A percentile compares a stretch with the other conserved stretches of the same genome.
Evolutionary conservation across 2,113 vertebrate genomes (phyloP).

Genomic region (Eptesicus fuscus): DNA sequence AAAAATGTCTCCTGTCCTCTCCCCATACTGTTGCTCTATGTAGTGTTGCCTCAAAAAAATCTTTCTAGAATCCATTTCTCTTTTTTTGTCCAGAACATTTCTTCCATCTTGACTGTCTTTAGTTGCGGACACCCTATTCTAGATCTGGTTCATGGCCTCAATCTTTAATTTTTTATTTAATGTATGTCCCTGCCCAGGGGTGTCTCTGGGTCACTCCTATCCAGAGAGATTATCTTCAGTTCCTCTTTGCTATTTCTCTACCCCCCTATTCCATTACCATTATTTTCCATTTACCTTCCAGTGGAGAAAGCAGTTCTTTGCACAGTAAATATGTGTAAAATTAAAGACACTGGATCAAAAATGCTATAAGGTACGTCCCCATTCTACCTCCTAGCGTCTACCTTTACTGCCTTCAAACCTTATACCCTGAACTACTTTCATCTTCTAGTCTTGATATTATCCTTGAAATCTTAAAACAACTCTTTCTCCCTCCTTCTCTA

Average conservation of each 20-base stretch:
- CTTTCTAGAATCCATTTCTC: neutral
- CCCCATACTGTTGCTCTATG: neutral
- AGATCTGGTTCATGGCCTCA: neutral
- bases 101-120: neutral
- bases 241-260: neutral
- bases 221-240: neutral
- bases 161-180: neutral
- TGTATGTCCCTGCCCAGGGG: neutral
- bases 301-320: neutral
- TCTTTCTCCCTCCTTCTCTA: neutral
- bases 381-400: neutral
- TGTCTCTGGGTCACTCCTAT: neutral
- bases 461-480: neutral
- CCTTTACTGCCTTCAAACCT: neutral
- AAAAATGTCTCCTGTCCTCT: neutral
- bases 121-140: neutral
- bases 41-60: neutral
- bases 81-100: neutral
- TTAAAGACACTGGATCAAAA: neutral
- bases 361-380: neutral
- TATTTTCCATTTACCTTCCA: neutral
- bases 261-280: neutral
- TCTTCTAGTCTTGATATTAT: neutral
- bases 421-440: neutral
- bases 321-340: fast-evolving